These are phyloP conservation scores for Neodiprion lecontei DNA, from an alignment of 1,140 invertebrate genomes.

Conservation along the genomic window DNA sequence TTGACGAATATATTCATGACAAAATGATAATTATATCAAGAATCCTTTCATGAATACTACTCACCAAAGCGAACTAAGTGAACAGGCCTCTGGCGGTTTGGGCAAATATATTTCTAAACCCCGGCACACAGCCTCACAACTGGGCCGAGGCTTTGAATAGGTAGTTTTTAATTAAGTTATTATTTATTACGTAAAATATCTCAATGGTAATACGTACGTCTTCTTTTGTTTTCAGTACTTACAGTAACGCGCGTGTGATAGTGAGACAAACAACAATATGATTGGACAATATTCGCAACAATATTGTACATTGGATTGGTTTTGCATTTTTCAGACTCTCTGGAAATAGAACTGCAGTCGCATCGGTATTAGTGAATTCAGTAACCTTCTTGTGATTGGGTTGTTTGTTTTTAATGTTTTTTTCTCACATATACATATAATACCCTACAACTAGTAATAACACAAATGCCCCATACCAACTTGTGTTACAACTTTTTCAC, in stretches of 20 bases:
- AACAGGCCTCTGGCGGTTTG: conserved; percentile 49
- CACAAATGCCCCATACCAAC: conserved; percentile 27
- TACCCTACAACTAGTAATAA: conserved; percentile 30
- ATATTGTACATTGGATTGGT: conserved; percentile 62
- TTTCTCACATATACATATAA: conserved; percentile 7
- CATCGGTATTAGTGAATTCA: conserved; percentile 56
- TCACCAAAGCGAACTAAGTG: conserved; percentile 49
- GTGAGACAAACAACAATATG: conserved; percentile 57
- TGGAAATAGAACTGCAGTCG: conserved; percentile 63
- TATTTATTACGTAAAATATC: conserved; percentile 56
- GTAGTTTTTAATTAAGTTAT: conserved; percentile 41
- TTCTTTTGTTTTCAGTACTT: conserved; percentile 57
- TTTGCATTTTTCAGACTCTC: conserved; percentile 63
- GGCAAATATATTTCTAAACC: conserved; percentile 29
- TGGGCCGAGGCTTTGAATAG: conserved; percentile 39
- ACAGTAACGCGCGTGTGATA: conserved; percentile 60
- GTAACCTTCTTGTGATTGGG: not conserved
- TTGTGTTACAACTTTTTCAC: not conserved
- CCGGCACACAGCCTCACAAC: conserved; percentile 41
- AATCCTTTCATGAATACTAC: conserved; percentile 50
- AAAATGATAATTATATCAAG: conserved; percentile 43
- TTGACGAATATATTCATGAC: conserved; percentile 41
- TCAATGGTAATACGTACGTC: conserved; percentile 37
- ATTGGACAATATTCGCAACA: conserved; percentile 61
- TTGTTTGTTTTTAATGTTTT: not conserved